phyloP scores from a whole-genome alignment of 2,797 vertebrate species.

The Poeciliopsis gracilis region DNA sequence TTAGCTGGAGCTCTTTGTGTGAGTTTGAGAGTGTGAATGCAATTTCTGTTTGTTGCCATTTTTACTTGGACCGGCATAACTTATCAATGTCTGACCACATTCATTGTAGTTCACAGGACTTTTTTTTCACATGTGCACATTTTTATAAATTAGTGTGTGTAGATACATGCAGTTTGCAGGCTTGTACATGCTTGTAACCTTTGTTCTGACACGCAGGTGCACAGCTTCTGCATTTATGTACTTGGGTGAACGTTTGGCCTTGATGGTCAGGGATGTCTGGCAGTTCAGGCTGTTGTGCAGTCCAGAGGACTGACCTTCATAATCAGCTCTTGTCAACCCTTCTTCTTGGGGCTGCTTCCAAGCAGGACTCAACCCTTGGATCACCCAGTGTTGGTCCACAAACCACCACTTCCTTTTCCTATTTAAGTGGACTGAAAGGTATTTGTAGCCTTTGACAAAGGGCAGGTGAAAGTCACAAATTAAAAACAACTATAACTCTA shows the following conservation, averaged over 20 bases:
- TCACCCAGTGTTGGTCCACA: constrained; percentile 30
- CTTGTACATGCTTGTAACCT: not conserved
- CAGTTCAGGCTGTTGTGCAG: constrained; percentile 28
- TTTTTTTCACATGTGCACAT: not conserved
- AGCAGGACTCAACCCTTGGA: constrained; percentile 43
- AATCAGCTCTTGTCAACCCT: constrained; percentile 57
- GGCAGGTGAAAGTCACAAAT: constrained; percentile 48
- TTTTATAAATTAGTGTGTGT: not conserved
- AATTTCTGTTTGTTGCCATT: constrained; percentile 47
- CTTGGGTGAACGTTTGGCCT: constrained; percentile 31
- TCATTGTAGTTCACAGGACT: constrained; percentile 17
- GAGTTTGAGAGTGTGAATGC: constrained; percentile 25
- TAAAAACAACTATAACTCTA: not conserved
- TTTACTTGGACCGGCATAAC: constrained; percentile 27
- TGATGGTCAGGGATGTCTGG: constrained; percentile 28
- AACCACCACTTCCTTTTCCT: constrained; percentile 4
- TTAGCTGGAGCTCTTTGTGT: constrained; percentile 55
- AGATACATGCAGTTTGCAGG: not conserved
- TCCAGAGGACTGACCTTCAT: constrained; percentile 62
- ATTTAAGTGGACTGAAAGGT: constrained; percentile 45
- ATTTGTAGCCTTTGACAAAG: constrained; percentile 65
- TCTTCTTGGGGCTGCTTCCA: constrained; percentile 57
- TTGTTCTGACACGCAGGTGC: constrained; percentile 7
- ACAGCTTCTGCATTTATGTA: not conserved
- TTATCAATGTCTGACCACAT: constrained; percentile 32